Conservation (phyloP, 2,888 invertebrate genomes). For the Sepioteuthis lessoniana region DNA sequence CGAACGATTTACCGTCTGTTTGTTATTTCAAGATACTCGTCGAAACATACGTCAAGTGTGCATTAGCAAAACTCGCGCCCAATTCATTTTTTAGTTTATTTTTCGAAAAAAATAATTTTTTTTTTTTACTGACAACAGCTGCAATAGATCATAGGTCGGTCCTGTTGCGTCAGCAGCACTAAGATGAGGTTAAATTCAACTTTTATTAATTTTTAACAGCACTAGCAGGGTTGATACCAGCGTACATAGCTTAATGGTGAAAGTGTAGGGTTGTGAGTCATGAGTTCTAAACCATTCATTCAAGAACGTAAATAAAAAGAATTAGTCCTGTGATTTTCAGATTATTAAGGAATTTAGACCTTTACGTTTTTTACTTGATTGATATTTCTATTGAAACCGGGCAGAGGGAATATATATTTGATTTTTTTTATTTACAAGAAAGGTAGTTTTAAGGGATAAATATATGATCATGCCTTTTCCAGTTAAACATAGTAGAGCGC, state of each 20-base stretch:
- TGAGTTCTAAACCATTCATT: neutral
- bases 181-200: neutral
- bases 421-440: no score
- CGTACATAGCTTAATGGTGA: neutral
- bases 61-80: neutral
- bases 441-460: no score
- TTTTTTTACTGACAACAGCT: neutral
- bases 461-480: no score
- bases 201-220: neutral
- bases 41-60: neutral
- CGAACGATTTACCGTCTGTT: conserved; percentile 33
- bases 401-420: no score
- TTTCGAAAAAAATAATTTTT: neutral
- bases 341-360: no score
- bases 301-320: no score
- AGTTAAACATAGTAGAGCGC: no score
- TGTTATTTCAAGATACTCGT: neutral
- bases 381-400: no score
- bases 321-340: no score
- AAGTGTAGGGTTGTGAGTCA: neutral
- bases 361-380: no score
- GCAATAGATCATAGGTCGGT: neutral
- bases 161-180: neutral
- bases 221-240: neutral
- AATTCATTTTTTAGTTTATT: neutral